Evolutionary conservation across 2,797 vertebrate genomes (phyloP), one percentile per base, ranked within the genome.

Genomic region (Mustela erminea): DNA sequence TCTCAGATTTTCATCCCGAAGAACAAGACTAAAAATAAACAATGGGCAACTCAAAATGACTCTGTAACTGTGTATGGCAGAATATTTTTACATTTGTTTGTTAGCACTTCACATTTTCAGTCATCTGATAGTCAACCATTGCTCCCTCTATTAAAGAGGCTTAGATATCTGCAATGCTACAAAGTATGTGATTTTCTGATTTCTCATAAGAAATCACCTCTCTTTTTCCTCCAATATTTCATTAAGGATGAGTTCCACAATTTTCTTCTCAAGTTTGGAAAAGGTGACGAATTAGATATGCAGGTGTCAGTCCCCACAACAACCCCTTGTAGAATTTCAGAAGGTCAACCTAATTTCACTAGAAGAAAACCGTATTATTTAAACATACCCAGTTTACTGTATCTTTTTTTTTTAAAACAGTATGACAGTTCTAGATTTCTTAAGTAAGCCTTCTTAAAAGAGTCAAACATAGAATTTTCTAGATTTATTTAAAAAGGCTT

Each of bases 251-350:
- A 96, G 52, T 74, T 85, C 46, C 78, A 90, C 38, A 58, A 20
- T 7, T 90, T 7, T 92, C 32, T 77, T 95, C 87, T 90, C 46
- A 94, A 84, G 56, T 93, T 70, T 81, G 72, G 35, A 97, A 96
- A 74, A 77, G 81, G 75, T 17, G 32, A 72, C 21, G 15, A 66
- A 74, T 92, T 54, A 74, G 54, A 74, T 38, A 81, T 14, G 25
- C n/a, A n/a, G 58, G 35, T 20, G 25, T 64, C 46, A 58, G n/a
- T 62, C 52, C 90, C 49, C 49, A 78, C 56, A 95, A 43, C 25
- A 90, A 85, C 25, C 7, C 70, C 70, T 62, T 60, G 12, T 5
- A 91, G 60, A 95, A 88, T 74, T 66, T 82, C 78, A 90, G 20
- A 92, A 90, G 25, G 5, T 68, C 87, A 75, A 72, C 46, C 62